Percentiles rank a stretch among this genome's conserved stretches.
Evolutionary conservation across 1,140 invertebrate genomes (phyloP).

Genomic region (Whitmania pigra): DNA sequence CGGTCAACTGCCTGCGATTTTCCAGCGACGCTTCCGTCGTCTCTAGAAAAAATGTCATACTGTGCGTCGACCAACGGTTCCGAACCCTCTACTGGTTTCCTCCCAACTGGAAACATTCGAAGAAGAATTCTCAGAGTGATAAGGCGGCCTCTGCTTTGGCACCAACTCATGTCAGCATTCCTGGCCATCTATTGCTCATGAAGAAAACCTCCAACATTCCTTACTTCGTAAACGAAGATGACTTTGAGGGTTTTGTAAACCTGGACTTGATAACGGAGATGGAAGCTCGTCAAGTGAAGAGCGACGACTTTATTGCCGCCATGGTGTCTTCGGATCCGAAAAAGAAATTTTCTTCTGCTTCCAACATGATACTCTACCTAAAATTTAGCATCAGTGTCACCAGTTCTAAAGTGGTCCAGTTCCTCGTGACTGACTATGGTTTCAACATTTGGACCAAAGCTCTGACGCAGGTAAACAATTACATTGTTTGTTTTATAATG

Average conservation of each 20-base stretch:
- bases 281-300: not conserved
- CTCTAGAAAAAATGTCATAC: not conserved
- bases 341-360: not conserved
- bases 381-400: not conserved
- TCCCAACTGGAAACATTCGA: not conserved
- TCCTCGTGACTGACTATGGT: not conserved
- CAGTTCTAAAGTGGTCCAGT: not conserved
- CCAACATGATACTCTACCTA: not conserved
- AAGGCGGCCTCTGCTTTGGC: not conserved
- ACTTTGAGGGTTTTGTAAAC: slow-evolving; percentile 9
- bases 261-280: not conserved
- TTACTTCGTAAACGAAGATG: not conserved
- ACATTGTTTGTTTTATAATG: not conserved
- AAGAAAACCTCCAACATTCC: not conserved
- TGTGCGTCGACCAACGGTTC: not conserved
- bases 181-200: not conserved
- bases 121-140: not conserved
- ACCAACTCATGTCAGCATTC: not conserved
- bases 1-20: not conserved
- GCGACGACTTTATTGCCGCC: not conserved
- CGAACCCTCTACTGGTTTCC: not conserved
- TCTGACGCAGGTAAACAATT: not conserved
- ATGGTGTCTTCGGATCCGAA: too few relatives aligned
- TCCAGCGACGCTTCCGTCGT: not conserved
- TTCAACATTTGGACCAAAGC: not conserved